phyloP scores from a whole-genome alignment of 2,797 vertebrate species.

The Paramormyrops hopkinsi region DNA sequence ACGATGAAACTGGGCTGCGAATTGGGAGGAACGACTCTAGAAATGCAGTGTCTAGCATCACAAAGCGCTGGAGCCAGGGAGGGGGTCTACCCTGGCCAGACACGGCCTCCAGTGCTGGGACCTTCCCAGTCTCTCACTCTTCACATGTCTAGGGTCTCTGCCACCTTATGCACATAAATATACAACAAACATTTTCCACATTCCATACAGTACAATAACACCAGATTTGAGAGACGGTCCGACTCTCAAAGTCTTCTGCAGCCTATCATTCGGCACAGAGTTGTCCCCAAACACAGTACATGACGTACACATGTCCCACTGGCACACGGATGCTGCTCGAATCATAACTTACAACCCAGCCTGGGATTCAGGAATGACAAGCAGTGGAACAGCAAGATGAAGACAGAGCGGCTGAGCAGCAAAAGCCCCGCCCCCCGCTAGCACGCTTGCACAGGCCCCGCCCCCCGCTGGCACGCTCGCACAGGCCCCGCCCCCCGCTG shows the following conservation, averaged over 20 bases:
- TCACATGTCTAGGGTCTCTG: neutral
- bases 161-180: neutral
- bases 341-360: neutral
- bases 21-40: neutral
- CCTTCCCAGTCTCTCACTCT: neutral
- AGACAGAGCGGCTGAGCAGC: neutral
- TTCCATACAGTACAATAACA: neutral
- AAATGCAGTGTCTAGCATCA: neutral
- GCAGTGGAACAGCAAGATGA: neutral
- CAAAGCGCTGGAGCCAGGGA: neutral
- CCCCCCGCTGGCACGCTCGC: slow-evolving; percentile 26
- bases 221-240: neutral
- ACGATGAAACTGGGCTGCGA: slow-evolving; percentile 24
- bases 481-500: slow-evolving; percentile 24
- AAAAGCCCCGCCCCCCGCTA: slow-evolving; percentile 21
- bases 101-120: neutral
- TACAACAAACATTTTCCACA: neutral
- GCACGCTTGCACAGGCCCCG: neutral
- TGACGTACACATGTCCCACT: neutral
- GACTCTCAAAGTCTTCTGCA: neutral
- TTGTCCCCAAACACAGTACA: neutral
- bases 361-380: neutral
- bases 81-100: neutral
- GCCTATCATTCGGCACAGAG: neutral
- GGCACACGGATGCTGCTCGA: neutral